Conservation (phyloP, 2,113 vertebrate genomes). For the Corynorhinus townsendii region DNA sequence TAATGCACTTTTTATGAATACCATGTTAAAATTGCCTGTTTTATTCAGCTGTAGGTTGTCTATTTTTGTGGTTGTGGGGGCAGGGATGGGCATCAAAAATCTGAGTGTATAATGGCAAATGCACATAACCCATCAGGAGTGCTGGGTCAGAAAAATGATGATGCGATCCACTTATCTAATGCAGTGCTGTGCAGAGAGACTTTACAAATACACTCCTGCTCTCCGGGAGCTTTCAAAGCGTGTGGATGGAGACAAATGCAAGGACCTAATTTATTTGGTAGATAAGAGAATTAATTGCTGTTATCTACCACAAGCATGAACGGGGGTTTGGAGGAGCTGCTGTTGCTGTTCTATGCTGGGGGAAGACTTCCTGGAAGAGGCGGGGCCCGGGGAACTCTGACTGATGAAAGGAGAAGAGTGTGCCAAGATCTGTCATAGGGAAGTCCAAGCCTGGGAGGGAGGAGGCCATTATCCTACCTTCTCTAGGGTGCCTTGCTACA, state of each 20-base stretch:
- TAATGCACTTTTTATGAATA: neutral
- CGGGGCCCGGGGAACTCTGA: neutral
- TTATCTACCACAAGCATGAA: neutral
- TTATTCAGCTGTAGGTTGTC: neutral
- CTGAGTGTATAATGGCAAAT: neutral
- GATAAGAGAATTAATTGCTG: constrained; percentile 22
- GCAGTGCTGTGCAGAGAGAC: neutral
- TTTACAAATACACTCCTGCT: neutral
- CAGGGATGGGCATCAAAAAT: neutral
- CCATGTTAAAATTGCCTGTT: neutral
- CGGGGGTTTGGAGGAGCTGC: accelerated
- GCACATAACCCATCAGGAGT: neutral
- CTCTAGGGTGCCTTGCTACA: neutral
- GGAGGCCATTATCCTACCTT: neutral
- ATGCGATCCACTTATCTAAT: neutral
- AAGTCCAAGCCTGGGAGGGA: neutral
- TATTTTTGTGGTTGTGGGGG: neutral
- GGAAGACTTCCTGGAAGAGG: constrained; percentile 31
- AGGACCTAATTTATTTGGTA: neutral
- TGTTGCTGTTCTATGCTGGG: neutral
- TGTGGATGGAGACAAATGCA: neutral
- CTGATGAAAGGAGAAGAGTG: neutral
- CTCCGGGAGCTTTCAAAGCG: neutral
- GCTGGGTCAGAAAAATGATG: neutral
- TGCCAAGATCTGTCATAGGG: neutral